Evolutionary conservation across 1,140 invertebrate genomes (phyloP), one percentile per base, ranked within the genome.

Genomic region (Cryptotermes secundus): DNA sequence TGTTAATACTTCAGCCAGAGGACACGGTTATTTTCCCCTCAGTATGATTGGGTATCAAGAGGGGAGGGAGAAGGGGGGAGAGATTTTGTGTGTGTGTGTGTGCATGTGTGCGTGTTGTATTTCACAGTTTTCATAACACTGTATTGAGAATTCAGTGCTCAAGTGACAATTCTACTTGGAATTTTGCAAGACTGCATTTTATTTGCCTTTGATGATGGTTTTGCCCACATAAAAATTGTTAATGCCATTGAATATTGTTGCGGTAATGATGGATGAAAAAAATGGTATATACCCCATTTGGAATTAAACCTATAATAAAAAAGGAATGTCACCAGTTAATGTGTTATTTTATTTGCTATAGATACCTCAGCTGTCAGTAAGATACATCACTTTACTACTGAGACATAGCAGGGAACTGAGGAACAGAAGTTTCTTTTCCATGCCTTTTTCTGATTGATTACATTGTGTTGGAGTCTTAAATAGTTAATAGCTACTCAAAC

Each of bases 211-310:
- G 6, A 59, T 59, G 59, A 72, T 31, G 45, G 45, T 19, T 49
- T 49, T 49, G 59, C 59, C 59, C 59, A 72, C 31, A 72, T 72
- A 72, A 2, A 72, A 72, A 72, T 72, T 72, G 59, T 72, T 72
- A 72, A 72, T n/a, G 59, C 59, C n/a, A 72, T 72, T 7, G 59
- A n/a, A 31, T 72, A n/a, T 72, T n/a, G 9, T n/a, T 72, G 26
- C 59, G 31, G n/a, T 72, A 72, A 72, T 72, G n/a, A 72, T 72
- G 59, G 26, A 72, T 72, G 16, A 72, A 31, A 72, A n/a, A 26
- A 72, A n/a, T 72, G 26, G n/a, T n/a, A 72, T 72, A 72, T 72
- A n/a, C 59, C 59, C 26, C 59, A 72, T 72, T 72, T 72, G 59
- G 59, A 72, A 72, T 72, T 31, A 31, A 72, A 72, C 26, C 26